Evolutionary conservation across 2,113 vertebrate species (phyloP), one percentile per base, ranked within the genome.

Genomic region (Scalopus aquaticus): DNA sequence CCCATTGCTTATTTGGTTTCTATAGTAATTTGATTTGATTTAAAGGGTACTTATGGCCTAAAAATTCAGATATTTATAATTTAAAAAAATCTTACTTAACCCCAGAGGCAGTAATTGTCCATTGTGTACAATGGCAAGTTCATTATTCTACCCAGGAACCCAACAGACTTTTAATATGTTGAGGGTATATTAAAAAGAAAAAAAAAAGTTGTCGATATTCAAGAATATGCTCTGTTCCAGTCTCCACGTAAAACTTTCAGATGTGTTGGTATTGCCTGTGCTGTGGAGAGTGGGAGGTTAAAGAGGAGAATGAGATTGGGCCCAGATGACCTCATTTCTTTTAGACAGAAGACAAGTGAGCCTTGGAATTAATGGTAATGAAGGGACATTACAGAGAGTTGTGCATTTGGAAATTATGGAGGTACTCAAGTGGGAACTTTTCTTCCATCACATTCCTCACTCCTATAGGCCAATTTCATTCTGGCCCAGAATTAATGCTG

Each of bases 21-120:
- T 80, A 17, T 81, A 20, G 39, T 93, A 49, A 87, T 90, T 62
- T 58, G 60, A 58, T 76, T 96, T 70, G 35, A 91, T 62, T 89
- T 94, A 73, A 95, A 94, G 8, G 24, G 3, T 60, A 69, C n/a
- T 67, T 77, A 37, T 56, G 30, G 6, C 44, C 62, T 82, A 88
- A 88, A 90, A 95, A 51, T 88, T 70, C 49, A 81, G 22, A n/a
- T 82, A 24, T 44, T 26, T 42, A 15, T 90, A 72, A 91, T 74
- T 85, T 91, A 70, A 85, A 92, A 81, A 94, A 95, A 35, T 88
- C 44, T 85, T 81, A 62, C 87, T 91, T 74, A 51, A 3, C 20
- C 8, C 28, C 15, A 22, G 24, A 49, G 15, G n/a, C 17, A 83
- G 9, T 88, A 67, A 60, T 51, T 94, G 1, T 88, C 58, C 28